phyloP scores from a whole-genome alignment of 23 tunicate species.

The Trididemnum nubilum region DNA sequence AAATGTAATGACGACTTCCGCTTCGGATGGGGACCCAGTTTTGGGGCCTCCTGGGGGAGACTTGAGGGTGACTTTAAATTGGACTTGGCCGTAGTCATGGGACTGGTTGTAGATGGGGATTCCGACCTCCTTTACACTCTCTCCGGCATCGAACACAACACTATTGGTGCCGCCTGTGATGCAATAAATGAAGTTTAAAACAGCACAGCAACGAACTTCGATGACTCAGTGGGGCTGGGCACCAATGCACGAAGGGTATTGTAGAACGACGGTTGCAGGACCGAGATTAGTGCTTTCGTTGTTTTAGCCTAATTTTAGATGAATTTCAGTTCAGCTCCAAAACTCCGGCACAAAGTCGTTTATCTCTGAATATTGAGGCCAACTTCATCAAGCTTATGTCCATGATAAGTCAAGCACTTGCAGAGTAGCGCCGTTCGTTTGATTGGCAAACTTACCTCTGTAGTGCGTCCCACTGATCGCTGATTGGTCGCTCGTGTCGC shows the following conservation, averaged over 20 bases:
- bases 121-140: conserved; percentile 73
- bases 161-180: conserved; percentile 78
- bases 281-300: no score
- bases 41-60: conserved; percentile 92
- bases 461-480: conserved; percentile 95
- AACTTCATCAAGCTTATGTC: no score
- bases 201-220: neutral
- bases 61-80: conserved; percentile 53
- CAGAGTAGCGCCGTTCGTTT: no score
- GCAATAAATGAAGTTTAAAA: neutral
- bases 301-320: no score
- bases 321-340: no score
- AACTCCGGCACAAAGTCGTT: no score
- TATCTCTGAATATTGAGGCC: no score
- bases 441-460: conserved; percentile 73
- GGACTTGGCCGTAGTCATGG: conserved; percentile 54
- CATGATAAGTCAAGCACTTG: no score
- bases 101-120: conserved; percentile 92
- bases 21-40: conserved; percentile 50
- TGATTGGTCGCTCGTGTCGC: conserved; percentile 80
- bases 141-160: conserved; percentile 85
- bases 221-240: neutral
- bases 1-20: conserved; percentile 71
- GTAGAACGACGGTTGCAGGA: no score
- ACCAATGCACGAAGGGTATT: no score